A percentile compares a stretch with the other conserved stretches of the same genome.
These are phyloP conservation scores for Takifugu rubripes DNA, from an alignment of 2,797 vertebrate species.

Conservation along the genomic window DNA sequence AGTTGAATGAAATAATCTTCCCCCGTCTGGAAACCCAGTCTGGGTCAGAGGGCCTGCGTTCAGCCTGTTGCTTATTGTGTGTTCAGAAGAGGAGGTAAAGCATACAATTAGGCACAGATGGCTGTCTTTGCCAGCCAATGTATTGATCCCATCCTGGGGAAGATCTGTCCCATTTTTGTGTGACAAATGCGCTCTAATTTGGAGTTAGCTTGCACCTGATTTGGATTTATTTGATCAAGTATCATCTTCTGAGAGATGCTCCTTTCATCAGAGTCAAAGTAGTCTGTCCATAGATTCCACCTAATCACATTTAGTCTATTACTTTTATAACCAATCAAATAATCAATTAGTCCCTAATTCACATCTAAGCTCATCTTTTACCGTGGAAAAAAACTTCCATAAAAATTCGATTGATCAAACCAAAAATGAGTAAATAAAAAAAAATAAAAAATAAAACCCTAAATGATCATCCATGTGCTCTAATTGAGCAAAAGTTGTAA, in stretches of 20 bases:
- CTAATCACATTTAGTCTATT: background rate
- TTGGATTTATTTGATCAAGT: slow-evolving; percentile 63
- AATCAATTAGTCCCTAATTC: background rate
- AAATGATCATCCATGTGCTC: background rate
- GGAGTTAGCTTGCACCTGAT: slow-evolving; percentile 32
- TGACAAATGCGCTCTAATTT: slow-evolving; percentile 55
- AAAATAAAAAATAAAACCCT: no score
- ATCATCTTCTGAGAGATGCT: slow-evolving; percentile 36
- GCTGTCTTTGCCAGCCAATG: slow-evolving; percentile 76
- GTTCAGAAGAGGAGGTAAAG: slow-evolving; percentile 75
- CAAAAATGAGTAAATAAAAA: background rate
- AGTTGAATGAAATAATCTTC: slow-evolving; percentile 83
- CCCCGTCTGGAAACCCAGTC: slow-evolving; percentile 77
- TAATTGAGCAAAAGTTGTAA: background rate
- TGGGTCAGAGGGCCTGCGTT: slow-evolving; percentile 80
- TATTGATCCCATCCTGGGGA: slow-evolving; percentile 69
- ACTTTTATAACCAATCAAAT: background rate
- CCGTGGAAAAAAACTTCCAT: background rate
- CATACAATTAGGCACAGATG: slow-evolving; percentile 84
- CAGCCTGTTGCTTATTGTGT: slow-evolving; percentile 84
- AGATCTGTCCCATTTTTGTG: slow-evolving; percentile 68
- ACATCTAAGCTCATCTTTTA: background rate
- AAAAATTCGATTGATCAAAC: background rate
- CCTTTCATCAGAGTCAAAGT: slow-evolving; percentile 23
- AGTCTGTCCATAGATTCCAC: background rate